Base-by-base conservation (phyloP, 1,140 invertebrate species). In the Adelges cooleyi region DNA sequence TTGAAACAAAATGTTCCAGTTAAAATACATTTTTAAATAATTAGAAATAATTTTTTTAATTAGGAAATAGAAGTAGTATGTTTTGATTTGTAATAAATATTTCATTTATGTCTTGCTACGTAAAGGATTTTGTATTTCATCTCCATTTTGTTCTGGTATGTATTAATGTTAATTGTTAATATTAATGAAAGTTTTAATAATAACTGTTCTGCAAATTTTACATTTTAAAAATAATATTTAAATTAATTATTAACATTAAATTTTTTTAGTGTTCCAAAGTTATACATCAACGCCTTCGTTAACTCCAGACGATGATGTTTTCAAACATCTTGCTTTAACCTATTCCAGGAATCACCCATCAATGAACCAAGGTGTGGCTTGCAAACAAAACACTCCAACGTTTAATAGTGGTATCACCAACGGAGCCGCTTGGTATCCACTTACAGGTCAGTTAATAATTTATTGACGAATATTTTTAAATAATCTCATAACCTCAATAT, bases 221-320 rank as follows among this genome's bases (percentile, higher is more conserved):
- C n/a, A n/a, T n/a, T n/a, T n/a, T n/a, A n/a, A n/a, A n/a, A n/a
- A n/a, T n/a, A n/a, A n/a, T n/a, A n/a, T n/a, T n/a, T n/a, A n/a
- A n/a, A n/a, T n/a, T n/a, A n/a, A n/a, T n/a, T n/a, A n/a, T n/a
- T n/a, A n/a, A n/a, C n/a, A 48, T 22, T 8, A 4, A 48, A 48
- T 22, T 54, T 50, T 68, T 65, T 11, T 65, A 73, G 70, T 73
- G 69, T 75, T 75, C 68, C 72, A 76, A 66, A 76, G 72, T 52
- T 73, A 74, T 33, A 56, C 71, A 3, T 74, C 73, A 0, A 68
- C 75, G 2, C 73, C 74, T 2, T 78, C 80, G 20, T 73, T 80
- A 38, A 81, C 90, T 38, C 92, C 92, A 0, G 95, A 98, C 74
- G 91, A 98, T 75, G 91, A 93, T 73, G 84, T 94, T 3, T 96